phyloP scores from a whole-genome alignment of 2,113 vertebrate genomes.

The Zosterops hypoxanthus region DNA sequence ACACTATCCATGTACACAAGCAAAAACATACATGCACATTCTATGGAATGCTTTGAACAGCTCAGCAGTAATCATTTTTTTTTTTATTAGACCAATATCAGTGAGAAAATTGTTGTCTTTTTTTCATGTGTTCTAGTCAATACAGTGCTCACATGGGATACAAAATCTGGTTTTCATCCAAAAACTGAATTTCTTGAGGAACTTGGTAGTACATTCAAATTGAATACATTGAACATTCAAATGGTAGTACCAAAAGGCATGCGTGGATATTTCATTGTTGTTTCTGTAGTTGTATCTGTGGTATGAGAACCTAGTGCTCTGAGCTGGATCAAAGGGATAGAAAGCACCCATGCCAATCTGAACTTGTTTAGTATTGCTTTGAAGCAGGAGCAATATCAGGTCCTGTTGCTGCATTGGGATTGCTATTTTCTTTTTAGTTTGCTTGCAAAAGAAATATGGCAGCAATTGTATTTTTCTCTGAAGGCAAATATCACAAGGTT shows the following conservation, averaged over 20 bases:
- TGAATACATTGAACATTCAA: not conserved
- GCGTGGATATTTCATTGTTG: not conserved
- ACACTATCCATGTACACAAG: not conserved
- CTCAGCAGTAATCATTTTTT: not conserved
- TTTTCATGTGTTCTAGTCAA: not conserved
- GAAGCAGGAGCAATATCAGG: not conserved
- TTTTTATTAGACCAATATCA: not conserved
- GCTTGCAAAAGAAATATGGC: not conserved
- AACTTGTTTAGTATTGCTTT: not conserved
- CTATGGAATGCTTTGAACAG: not conserved
- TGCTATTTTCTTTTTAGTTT: not conserved
- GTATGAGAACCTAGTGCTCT: not conserved
- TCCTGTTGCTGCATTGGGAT: not conserved
- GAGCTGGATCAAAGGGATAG: not conserved
- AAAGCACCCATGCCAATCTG: not conserved
- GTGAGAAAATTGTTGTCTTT: not conserved
- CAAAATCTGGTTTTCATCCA: not conserved
- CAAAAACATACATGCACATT: not conserved
- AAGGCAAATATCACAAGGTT: constrained; percentile 13
- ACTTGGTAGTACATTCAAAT: too few relatives aligned
- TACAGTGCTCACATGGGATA: not conserved
- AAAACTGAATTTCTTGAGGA: not conserved
- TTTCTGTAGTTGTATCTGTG: not conserved
- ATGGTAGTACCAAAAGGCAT: not conserved
- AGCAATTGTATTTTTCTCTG: constrained; percentile 36